phyloP scores from a whole-genome alignment of 1,140 invertebrate genomes.

The Piezodorus guildinii region DNA sequence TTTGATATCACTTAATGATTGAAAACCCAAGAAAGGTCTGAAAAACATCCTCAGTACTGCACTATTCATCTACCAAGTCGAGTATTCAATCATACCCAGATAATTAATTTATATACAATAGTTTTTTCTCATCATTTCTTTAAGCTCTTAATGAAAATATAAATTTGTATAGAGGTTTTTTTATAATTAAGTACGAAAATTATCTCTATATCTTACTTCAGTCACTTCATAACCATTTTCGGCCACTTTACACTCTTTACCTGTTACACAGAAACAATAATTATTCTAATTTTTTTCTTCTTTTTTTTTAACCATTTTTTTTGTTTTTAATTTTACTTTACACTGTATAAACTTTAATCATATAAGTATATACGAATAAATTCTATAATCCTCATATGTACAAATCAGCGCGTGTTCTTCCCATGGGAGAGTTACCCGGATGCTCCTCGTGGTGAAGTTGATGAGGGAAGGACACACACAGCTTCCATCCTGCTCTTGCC shows the following conservation, averaged over 20 bases:
- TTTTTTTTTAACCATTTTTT: too few relatives aligned
- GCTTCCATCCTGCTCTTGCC: too few relatives aligned
- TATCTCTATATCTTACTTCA: not conserved
- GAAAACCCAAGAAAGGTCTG: too few relatives aligned
- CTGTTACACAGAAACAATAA: too few relatives aligned
- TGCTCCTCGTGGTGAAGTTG: not conserved
- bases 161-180: conserved; percentile 11
- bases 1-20: too few relatives aligned
- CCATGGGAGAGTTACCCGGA: not conserved
- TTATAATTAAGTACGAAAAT: conserved; percentile 5
- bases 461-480: not conserved
- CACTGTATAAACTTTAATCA: not conserved
- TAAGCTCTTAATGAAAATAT: conserved; percentile 16
- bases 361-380: not conserved
- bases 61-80: not conserved
- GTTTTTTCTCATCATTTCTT: not conserved
- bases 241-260: too few relatives aligned
- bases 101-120: conserved; percentile 4
- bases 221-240: too few relatives aligned
- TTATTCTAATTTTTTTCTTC: too few relatives aligned
- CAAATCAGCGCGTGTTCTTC: not conserved
- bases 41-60: not conserved
- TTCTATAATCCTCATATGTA: not conserved
- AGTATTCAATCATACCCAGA: not conserved
- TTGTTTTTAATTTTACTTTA: not conserved